A percentile compares a stretch with the other conserved stretches of the same genome.
Conservation (phyloP, 2,888 invertebrate genomes). For the Kryphioiulus occultus region DNA sequence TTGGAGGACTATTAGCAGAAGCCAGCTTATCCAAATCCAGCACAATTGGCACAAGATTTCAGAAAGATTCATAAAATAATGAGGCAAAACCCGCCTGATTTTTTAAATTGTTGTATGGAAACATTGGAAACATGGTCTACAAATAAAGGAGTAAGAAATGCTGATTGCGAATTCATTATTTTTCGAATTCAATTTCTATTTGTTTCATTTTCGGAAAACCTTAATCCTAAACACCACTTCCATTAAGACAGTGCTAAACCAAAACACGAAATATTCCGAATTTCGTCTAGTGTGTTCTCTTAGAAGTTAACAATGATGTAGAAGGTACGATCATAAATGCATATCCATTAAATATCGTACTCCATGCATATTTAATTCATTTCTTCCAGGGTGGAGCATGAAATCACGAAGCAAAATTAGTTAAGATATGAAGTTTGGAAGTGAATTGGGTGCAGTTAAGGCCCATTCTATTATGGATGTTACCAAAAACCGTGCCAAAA, state of each 20-base stretch:
- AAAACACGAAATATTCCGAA: neutral
- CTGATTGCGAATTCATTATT: neutral
- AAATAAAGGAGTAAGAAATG: no score
- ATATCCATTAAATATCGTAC: neutral
- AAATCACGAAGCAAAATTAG: neutral
- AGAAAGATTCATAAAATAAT: neutral
- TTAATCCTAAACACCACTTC: no score
- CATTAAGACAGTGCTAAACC: neutral
- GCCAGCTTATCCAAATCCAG: neutral
- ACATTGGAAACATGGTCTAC: neutral
- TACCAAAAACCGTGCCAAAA: neutral
- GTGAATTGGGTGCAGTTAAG: neutral
- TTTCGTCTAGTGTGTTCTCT: neutral
- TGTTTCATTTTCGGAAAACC: neutral
- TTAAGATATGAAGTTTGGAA: neutral
- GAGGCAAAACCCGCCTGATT: neutral
- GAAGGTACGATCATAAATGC: no score
- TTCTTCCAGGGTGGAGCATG: slow-evolving; percentile 30
- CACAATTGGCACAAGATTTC: neutral
- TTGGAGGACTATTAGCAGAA: neutral
- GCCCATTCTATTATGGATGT: neutral
- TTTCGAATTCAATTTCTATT: no score
- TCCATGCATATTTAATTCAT: neutral
- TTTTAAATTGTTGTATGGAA: neutral
- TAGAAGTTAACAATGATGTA: neutral